These are phyloP conservation scores for Apocheima hispidaria DNA, from an alignment of 2,888 invertebrate genomes.

Conservation along the genomic window DNA sequence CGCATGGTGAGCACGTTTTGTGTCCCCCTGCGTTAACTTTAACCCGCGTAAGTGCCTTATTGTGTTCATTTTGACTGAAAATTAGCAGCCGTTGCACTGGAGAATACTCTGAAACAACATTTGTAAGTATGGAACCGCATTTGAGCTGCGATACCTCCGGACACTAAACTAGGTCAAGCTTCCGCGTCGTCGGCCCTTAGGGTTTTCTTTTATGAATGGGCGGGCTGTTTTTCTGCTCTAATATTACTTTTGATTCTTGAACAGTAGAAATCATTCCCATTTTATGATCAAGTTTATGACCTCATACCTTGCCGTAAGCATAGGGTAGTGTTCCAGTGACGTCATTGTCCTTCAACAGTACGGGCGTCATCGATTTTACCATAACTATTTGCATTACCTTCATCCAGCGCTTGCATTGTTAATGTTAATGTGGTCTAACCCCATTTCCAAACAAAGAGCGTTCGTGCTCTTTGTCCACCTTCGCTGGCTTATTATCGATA, in stretches of 20 bases:
- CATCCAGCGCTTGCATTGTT: slow-evolving; percentile 45
- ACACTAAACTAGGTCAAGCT: slow-evolving; percentile 77
- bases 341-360: slow-evolving; percentile 51
- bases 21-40: slow-evolving; percentile 49
- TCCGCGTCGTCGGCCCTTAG: slow-evolving; percentile 75
- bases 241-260: slow-evolving; percentile 38
- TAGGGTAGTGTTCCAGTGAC: slow-evolving; percentile 45
- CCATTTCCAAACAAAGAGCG: slow-evolving; percentile 23
- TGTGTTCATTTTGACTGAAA: slow-evolving; percentile 54
- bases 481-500: background rate
- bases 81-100: slow-evolving; percentile 64
- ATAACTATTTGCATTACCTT: slow-evolving; percentile 51
- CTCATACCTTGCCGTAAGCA: slow-evolving; percentile 30
- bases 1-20: slow-evolving; percentile 68
- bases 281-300: slow-evolving; percentile 12
- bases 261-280: slow-evolving; percentile 13
- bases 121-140: slow-evolving; percentile 67
- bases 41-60: slow-evolving; percentile 64
- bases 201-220: slow-evolving; percentile 76
- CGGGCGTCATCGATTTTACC: slow-evolving; percentile 53
- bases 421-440: slow-evolving; percentile 29
- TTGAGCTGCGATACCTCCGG: slow-evolving; percentile 44
- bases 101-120: slow-evolving; percentile 72
- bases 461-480: slow-evolving; percentile 27
- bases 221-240: slow-evolving; percentile 60